A percentile compares a stretch with the other conserved stretches of the same genome.
phyloP scores from a whole-genome alignment of 2,113 vertebrate genomes.

The Mormoops blainvillei region DNA sequence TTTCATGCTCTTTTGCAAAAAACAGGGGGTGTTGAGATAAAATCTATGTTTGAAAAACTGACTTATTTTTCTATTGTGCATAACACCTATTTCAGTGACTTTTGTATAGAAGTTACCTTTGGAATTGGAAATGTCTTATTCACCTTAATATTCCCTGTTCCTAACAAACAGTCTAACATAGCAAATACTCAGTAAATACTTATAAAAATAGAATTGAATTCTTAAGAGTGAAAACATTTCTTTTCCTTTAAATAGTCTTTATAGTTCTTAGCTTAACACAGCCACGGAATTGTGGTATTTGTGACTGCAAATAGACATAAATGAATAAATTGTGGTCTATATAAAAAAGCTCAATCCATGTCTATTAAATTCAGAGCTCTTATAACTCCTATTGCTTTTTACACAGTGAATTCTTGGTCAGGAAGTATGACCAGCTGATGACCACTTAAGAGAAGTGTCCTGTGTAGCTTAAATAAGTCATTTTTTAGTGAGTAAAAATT shows the following conservation, averaged over 20 bases:
- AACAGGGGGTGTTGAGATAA: not conserved
- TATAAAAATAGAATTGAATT: not conserved
- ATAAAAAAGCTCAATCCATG: too few species aligned
- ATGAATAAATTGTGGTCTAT: not conserved
- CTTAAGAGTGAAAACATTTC: not conserved
- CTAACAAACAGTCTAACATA: not conserved
- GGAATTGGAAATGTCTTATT: not conserved
- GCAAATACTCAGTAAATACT: not conserved
- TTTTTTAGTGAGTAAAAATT: not conserved
- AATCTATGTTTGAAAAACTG: not conserved
- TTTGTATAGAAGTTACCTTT: not conserved
- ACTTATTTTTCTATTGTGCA: not conserved
- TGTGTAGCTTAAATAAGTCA: not conserved
- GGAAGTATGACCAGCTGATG: not conserved
- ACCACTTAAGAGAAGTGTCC: not conserved
- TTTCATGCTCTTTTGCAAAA: not conserved
- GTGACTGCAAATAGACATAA: not conserved
- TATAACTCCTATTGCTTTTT: not conserved
- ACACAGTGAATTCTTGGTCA: not conserved
- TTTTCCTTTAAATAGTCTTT: not conserved
- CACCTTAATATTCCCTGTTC: not conserved
- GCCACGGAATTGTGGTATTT: not conserved
- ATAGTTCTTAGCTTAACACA: not conserved
- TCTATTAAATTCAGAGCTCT: not conserved
- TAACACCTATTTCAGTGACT: not conserved